A percentile compares a stretch with the other conserved stretches of the same genome.
phyloP scores from a whole-genome alignment of 1,140 invertebrate species.

The Macrocentrus cingulum region DNA sequence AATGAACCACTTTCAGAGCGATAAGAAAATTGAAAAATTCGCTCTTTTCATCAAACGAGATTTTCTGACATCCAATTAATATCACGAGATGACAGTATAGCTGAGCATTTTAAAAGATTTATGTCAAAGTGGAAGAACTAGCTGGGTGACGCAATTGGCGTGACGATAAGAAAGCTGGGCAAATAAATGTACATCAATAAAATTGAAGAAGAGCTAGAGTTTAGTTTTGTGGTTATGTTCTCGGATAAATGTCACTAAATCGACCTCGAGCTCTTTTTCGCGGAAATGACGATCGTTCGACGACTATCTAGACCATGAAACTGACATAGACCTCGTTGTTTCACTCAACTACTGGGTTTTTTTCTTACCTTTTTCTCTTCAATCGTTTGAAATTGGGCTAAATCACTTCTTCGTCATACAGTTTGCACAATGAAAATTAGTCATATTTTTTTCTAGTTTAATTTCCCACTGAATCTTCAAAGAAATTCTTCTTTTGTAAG shows the following conservation, averaged over 20 bases:
- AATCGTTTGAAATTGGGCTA: too few relatives aligned
- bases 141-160: conserved; percentile 9
- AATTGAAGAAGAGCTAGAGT: background rate
- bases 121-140: background rate
- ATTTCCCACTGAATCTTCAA: too few relatives aligned
- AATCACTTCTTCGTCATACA: too few relatives aligned
- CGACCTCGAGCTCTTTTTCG: background rate
- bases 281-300: conserved; percentile 21
- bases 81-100: background rate
- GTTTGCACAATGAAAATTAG: too few relatives aligned
- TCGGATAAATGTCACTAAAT: background rate
- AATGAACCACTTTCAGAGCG: conserved; percentile 3
- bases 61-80: conserved; percentile 18
- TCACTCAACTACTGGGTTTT: too few relatives aligned
- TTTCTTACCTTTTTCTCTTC: too few relatives aligned
- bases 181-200: conserved; percentile 16
- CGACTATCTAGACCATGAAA: conserved; percentile 20
- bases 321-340: too few relatives aligned
- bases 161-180: background rate
- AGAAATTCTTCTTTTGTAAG: too few relatives aligned
- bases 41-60: conserved; percentile 11
- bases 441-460: too few relatives aligned
- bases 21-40: conserved; percentile 17
- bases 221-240: background rate
- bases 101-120: background rate